Base-by-base conservation (phyloP, 1,140 invertebrate species). In the Agrypnia vestita region DNA sequence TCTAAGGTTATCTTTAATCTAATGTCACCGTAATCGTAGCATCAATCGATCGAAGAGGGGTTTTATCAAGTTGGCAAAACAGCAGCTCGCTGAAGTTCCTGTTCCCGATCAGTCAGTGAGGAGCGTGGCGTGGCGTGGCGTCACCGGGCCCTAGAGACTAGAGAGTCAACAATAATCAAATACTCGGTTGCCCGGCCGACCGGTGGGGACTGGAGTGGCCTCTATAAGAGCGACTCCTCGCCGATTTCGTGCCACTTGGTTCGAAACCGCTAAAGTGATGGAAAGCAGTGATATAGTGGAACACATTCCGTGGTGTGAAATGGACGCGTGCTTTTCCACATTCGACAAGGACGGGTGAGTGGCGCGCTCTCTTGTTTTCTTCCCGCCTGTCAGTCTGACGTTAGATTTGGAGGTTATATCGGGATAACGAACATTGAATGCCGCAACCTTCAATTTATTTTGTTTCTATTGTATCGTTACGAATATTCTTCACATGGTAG, bases 301-400 rank as follows among this genome's bases (percentile, higher is more conserved):
- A 15, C 59, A 64, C 56, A 69, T 69, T 56, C 55, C 44, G 55
- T 83, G 78, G 84, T 84, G 87, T 87, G 91, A 91, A 89, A 96
- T 96, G 95, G 95, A 96, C 88, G 94, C 95, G 83, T 96, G 95
- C 88, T 96, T 96, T 87, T 92, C 93, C 84, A 95, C 95, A 76
- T 96, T 96, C 87, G 95, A 96, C 90, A 95, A 96, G 87, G 94
- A 96, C 89, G 92, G 92, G 92, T 93, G 89, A 87, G 90, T 91
- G 62, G 6, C 53, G 13, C 13, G 53, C 19, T 17, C 19, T 17
- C 15, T 17, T 56, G 15, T 56, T 15, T 19, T 19, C n/a, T 17
- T 62, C 59, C 19, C 51, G 53, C 21, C 53, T 62, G 15, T 55
- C 49, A 69, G 6, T 46, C 15, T 69, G 64, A 69, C 64, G 64